Evolutionary conservation across 2,888 invertebrate genomes (phyloP).

Genomic region (Melanargia galathea): DNA sequence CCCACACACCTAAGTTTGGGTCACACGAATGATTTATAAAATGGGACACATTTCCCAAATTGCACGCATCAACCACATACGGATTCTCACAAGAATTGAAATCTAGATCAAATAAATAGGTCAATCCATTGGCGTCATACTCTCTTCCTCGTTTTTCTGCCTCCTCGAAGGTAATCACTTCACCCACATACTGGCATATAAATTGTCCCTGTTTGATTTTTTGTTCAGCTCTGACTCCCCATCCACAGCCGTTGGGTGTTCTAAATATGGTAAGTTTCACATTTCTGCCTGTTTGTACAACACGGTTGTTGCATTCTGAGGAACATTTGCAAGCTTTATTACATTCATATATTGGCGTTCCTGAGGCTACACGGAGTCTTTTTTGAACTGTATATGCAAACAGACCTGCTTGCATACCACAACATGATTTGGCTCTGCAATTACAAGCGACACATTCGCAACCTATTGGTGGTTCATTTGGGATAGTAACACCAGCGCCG

Average conservation of each 20-base stretch:
- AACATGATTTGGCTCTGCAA: conserved; percentile 76
- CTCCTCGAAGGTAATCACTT: conserved; percentile 95
- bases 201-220: conserved; percentile 90
- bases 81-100: conserved; percentile 90
- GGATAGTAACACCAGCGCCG: conserved; percentile 86
- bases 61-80: conserved; percentile 95
- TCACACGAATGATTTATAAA: conserved; percentile 98
- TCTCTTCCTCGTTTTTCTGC: conserved; percentile 93
- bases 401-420: conserved; percentile 75
- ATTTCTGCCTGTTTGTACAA: conserved; percentile 91
- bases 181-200: conserved; percentile 96
- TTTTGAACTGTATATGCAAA: conserved; percentile 89
- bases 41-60: conserved; percentile 94
- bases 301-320: conserved; percentile 90
- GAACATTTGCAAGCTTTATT: conserved; percentile 93
- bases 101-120: conserved; percentile 97
- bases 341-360: conserved; percentile 96
- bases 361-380: conserved; percentile 86
- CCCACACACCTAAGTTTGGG: conserved; percentile 95
- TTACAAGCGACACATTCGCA: conserved; percentile 88
- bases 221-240: conserved; percentile 94
- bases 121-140: conserved; percentile 93
- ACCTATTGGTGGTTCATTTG: conserved; percentile 90
- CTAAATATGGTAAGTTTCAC: conserved; percentile 91
- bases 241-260: conserved; percentile 94